These are phyloP conservation scores for Tenrec ecaudatus DNA, from an alignment of 2,113 vertebrate genomes.

Conservation along the genomic window DNA sequence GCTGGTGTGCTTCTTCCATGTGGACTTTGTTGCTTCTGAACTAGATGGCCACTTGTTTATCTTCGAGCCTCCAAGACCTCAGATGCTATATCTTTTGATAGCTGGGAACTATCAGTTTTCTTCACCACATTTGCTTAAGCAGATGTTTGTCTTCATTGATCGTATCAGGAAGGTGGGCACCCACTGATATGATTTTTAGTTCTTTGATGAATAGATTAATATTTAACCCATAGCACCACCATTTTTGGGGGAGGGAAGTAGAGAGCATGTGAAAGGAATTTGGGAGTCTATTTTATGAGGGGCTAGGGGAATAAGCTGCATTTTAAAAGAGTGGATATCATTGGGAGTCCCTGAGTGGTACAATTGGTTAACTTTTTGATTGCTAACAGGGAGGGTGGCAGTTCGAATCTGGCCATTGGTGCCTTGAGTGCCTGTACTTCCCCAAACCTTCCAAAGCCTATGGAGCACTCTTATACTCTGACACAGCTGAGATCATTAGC, in stretches of 20 bases:
- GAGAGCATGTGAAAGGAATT: not conserved
- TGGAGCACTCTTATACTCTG: not conserved
- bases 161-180: too few species aligned
- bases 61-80: too few species aligned
- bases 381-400: not conserved
- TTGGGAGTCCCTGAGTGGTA: not conserved
- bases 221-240: too few species aligned
- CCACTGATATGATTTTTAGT: too few species aligned
- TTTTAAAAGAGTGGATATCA: not conserved
- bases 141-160: too few species aligned
- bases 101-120: too few species aligned
- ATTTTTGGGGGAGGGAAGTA: not conserved
- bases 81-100: too few species aligned
- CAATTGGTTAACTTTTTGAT: not conserved
- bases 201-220: too few species aligned
- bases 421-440: not conserved
- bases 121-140: too few species aligned
- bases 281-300: not conserved
- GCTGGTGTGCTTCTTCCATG: too few species aligned
- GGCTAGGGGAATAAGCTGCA: not conserved
- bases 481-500: not conserved
- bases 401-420: not conserved
- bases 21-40: too few species aligned
- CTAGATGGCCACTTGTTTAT: too few species aligned
- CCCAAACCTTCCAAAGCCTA: not conserved